Evolutionary conservation across 2,888 invertebrate species (phyloP).

Genomic region (Abrostola triplasia): DNA sequence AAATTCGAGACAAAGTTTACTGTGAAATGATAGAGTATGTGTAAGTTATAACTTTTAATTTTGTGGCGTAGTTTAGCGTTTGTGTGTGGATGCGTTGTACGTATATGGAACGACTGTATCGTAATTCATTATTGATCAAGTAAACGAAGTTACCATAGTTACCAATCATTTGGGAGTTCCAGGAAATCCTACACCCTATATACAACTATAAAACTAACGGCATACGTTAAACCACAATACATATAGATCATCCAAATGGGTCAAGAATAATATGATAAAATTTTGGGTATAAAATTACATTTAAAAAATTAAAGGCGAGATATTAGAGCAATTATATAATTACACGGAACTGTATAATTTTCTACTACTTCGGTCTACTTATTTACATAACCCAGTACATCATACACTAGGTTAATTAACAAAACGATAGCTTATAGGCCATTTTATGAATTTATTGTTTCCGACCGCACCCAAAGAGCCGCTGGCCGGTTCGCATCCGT

Average conservation of each 20-base stretch:
- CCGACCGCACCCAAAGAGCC: constrained; percentile 60
- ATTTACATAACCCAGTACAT: constrained; percentile 34
- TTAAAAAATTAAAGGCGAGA: not conserved
- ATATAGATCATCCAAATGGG: too few relatives aligned
- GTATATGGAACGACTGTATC: constrained; percentile 14
- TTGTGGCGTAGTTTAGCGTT: constrained; percentile 1
- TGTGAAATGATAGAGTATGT: constrained; percentile 1
- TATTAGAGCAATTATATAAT: constrained; percentile 14
- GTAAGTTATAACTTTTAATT: not conserved
- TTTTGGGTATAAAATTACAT: too few relatives aligned
- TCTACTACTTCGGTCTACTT: constrained; percentile 15
- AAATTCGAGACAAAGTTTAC: constrained; percentile 1
- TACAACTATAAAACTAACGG: constrained; percentile 4
- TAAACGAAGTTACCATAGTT: constrained; percentile 25
- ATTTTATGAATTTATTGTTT: constrained; percentile 67
- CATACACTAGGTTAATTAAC: constrained; percentile 52
- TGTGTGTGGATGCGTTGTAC: not conserved
- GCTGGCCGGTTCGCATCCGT: constrained; percentile 62
- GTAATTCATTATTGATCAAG: constrained; percentile 30
- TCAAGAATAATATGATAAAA: too few relatives aligned
- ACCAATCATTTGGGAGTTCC: constrained; percentile 21
- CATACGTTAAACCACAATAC: too few relatives aligned
- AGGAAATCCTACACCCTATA: constrained; percentile 7
- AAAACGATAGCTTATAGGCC: constrained; percentile 46
- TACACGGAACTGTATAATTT: constrained; percentile 15